Percentiles rank a stretch among this genome's conserved stretches.
Evolutionary conservation across 2,797 vertebrate genomes (phyloP).

Genomic region (Chaunax sp.): DNA sequence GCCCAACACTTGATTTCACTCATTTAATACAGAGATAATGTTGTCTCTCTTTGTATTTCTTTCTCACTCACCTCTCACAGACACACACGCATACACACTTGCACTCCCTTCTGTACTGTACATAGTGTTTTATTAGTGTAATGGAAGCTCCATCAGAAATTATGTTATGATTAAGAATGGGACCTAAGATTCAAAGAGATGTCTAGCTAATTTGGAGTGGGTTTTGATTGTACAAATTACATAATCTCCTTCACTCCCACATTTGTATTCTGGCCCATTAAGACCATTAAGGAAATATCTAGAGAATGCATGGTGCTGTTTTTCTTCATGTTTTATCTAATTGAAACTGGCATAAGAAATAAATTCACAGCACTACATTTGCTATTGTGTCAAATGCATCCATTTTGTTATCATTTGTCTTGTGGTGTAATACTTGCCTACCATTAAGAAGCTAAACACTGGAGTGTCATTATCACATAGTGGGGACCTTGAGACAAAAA

Average conservation of each 20-base stretch:
- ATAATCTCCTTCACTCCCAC: constrained; percentile 54
- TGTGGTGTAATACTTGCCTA: constrained; percentile 35
- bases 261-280: constrained; percentile 50
- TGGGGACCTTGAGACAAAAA: constrained; percentile 52
- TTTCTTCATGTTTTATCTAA: constrained; percentile 29
- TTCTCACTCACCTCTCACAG: neutral
- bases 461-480: constrained; percentile 53
- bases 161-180: constrained; percentile 66
- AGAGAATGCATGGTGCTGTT: constrained; percentile 21
- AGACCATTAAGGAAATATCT: constrained; percentile 52
- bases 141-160: constrained; percentile 62
- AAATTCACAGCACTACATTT: constrained; percentile 31
- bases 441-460: constrained; percentile 53
- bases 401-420: constrained; percentile 49
- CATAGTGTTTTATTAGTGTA: constrained; percentile 57
- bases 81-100: neutral
- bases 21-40: constrained; percentile 47
- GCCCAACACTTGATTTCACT: constrained; percentile 40
- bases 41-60: constrained; percentile 10
- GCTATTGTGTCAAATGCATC: constrained; percentile 57
- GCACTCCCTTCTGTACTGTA: constrained; percentile 32
- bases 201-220: constrained; percentile 62
- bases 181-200: constrained; percentile 65
- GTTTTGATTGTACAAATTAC: constrained; percentile 71
- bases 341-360: constrained; percentile 40